Evolutionary conservation across 53 echinoderm and acorn worm genomes (phyloP).

Genomic region (Patiria pectinifera): DNA sequence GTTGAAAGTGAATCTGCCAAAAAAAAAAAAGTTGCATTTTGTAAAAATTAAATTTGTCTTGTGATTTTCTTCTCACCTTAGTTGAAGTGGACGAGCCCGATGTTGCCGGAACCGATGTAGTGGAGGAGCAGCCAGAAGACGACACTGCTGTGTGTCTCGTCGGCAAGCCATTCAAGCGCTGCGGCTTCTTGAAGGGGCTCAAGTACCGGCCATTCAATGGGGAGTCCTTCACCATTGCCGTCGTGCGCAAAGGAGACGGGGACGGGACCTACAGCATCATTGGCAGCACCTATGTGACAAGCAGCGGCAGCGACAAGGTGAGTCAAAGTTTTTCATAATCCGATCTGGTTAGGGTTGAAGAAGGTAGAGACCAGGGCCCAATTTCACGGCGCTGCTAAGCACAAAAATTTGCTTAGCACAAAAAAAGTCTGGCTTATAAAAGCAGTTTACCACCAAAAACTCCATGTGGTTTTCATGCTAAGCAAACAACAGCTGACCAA

Average conservation of each 20-base stretch:
- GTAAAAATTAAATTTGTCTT: neutral
- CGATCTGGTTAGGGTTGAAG: too few species aligned
- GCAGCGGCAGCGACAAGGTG: neutral
- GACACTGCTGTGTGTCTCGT: neutral
- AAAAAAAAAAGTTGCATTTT: too few species aligned
- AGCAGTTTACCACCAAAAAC: too few species aligned
- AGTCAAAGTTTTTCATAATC: neutral
- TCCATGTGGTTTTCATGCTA: too few species aligned
- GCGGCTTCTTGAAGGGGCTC: neutral
- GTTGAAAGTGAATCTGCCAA: too few species aligned
- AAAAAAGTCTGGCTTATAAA: too few species aligned
- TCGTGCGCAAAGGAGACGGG: neutral
- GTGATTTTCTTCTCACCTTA: neutral
- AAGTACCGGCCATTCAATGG: neutral
- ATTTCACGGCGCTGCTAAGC: too few species aligned
- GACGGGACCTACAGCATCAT: neutral
- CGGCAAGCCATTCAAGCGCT: neutral
- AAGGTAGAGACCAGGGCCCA: too few species aligned
- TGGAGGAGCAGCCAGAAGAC: neutral
- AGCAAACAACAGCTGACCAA: too few species aligned
- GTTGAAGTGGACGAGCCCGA: neutral
- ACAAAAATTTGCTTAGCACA: too few species aligned
- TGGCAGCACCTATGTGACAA: slow-evolving; percentile 22
- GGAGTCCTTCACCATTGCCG: slow-evolving; percentile 26
- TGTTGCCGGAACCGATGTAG: neutral